A percentile compares a stretch with the other conserved stretches of the same genome.
Evolutionary conservation across 2,113 vertebrate species (phyloP).

Genomic region (Rutilus rutilus): DNA sequence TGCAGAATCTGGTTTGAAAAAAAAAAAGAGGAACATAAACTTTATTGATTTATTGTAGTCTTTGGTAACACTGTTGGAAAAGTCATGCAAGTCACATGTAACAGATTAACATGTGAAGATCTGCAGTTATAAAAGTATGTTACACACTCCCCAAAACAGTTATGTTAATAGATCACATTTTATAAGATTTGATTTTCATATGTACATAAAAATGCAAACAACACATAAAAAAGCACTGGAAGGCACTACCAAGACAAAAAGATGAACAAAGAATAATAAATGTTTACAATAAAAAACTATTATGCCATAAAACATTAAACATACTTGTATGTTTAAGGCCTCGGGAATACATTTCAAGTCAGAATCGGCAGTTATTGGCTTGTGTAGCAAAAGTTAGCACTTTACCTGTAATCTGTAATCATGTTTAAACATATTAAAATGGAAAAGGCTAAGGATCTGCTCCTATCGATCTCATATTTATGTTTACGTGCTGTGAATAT

Average conservation of each 20-base stretch:
- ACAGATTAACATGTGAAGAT: slow-evolving; percentile 21
- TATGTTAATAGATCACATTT: slow-evolving; percentile 2
- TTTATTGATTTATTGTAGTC: slow-evolving; percentile 18
- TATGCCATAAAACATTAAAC: neutral
- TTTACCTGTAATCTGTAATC: slow-evolving; percentile 11
- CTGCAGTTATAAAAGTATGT: slow-evolving; percentile 4
- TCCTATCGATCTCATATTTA: neutral
- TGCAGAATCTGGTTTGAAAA: slow-evolving; percentile 2
- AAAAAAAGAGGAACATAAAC: slow-evolving; percentile 2
- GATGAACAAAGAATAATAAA: neutral
- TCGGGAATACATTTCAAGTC: neutral
- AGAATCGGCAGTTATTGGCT: slow-evolving; percentile 2
- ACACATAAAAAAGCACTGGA: neutral
- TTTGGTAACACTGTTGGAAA: slow-evolving; percentile 38
- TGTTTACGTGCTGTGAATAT: neutral
- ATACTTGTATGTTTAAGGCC: neutral
- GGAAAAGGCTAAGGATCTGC: neutral
- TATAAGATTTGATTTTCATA: slow-evolving; percentile 6
- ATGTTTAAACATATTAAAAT: neutral
- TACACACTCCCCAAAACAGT: slow-evolving; percentile 3
- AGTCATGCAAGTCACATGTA: neutral
- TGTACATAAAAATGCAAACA: neutral
- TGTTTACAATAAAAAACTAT: neutral
- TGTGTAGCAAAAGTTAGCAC: neutral
- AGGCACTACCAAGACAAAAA: neutral